phyloP scores from a whole-genome alignment of 2,113 vertebrate genomes.

The Salvelinus sp. region DNA sequence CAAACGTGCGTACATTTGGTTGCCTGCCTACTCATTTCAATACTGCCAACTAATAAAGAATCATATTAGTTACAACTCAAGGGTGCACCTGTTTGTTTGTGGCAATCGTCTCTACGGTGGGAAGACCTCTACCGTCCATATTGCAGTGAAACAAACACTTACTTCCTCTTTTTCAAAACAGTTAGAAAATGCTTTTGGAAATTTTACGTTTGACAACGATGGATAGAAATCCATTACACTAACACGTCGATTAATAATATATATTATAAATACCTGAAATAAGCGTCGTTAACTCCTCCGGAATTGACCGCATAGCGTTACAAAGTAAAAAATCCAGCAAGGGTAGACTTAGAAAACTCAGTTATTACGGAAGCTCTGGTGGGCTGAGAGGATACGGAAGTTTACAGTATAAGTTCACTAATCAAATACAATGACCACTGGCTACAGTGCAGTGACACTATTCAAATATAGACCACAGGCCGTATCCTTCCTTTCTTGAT shows the following conservation, averaged over 20 bases:
- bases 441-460: neutral
- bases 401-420: constrained; percentile 29
- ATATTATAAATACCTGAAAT: constrained; percentile 66
- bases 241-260: neutral
- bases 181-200: neutral
- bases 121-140: neutral
- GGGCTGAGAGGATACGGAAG: constrained; percentile 58
- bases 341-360: neutral
- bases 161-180: constrained; percentile 51
- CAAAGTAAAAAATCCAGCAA: constrained; percentile 3
- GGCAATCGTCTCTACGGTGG: neutral
- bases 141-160: neutral
- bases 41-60: neutral
- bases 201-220: neutral
- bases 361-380: constrained; percentile 57
- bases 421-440: neutral
- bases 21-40: neutral
- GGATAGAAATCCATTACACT: neutral
- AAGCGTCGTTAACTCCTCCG: constrained; percentile 71
- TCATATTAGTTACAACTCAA: neutral
- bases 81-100: neutral
- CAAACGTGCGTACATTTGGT: neutral
- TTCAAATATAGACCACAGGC: neutral
- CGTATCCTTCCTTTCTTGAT: neutral
- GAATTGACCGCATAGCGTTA: constrained; percentile 60